Conservation (phyloP, 30 jellyfish, hydroid and myxozoan species). For the Turritopsis dohrnii region DNA sequence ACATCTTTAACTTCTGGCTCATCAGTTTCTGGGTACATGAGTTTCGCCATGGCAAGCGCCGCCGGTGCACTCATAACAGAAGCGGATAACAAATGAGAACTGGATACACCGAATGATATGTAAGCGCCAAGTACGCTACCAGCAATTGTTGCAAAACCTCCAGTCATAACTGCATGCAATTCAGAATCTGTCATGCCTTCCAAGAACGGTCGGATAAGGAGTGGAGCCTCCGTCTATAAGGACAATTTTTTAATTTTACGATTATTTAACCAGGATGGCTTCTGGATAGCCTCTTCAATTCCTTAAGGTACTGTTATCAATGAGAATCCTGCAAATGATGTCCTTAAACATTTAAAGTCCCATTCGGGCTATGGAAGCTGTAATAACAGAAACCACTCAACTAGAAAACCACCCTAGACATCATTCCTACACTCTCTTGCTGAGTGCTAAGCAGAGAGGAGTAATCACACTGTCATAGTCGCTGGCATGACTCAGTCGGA, state of each 20-base stretch:
- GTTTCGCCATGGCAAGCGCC: slow-evolving; percentile 80
- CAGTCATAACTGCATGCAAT: slow-evolving; percentile 83
- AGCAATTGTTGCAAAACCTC: slow-evolving; percentile 95
- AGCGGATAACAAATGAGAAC: slow-evolving; percentile 87
- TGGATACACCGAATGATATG: slow-evolving; percentile 65
- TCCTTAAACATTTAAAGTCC: too few relatives aligned
- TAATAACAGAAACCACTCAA: too few relatives aligned
- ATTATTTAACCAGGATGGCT: too few relatives aligned
- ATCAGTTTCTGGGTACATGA: slow-evolving; percentile 87
- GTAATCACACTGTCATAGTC: too few relatives aligned
- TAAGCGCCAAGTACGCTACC: slow-evolving; percentile 92
- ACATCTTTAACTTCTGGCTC: slow-evolving; percentile 44
- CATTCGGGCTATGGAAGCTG: too few relatives aligned
- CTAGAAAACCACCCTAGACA: too few relatives aligned
- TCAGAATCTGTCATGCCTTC: slow-evolving; percentile 79
- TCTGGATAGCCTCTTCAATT: too few relatives aligned
- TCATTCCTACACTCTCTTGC: too few relatives aligned
- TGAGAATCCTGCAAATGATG: too few relatives aligned
- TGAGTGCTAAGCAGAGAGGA: too few relatives aligned
- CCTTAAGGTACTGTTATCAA: too few relatives aligned
- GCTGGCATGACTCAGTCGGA: too few relatives aligned
- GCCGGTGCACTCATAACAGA: slow-evolving; percentile 99
- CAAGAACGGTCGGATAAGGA: slow-evolving; percentile 79
- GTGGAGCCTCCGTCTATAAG: slow-evolving; percentile 84
- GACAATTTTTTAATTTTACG: neutral